A percentile compares a stretch with the other conserved stretches of the same genome.
phyloP scores from a whole-genome alignment of 2,113 vertebrate species.

The Elachura formosa region DNA sequence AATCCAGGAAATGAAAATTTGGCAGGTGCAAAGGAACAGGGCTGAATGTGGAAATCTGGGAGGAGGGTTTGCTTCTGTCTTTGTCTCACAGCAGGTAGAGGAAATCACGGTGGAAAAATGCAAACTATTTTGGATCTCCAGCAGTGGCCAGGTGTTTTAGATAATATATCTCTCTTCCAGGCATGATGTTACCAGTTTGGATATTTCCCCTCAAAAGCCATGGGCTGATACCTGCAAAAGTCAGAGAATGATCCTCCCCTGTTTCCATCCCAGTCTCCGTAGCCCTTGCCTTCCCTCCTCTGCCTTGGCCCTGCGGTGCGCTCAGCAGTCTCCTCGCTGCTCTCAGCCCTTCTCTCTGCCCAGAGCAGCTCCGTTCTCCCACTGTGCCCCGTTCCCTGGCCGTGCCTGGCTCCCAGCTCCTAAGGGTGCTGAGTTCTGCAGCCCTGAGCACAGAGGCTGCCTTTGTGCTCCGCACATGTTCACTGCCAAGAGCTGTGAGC shows the following conservation, averaged over 20 bases:
- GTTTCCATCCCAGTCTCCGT: not conserved
- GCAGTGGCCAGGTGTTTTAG: not conserved
- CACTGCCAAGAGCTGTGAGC: not conserved
- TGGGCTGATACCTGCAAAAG: not conserved
- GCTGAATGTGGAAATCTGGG: not conserved
- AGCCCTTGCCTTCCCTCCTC: not conserved
- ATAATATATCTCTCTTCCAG: not conserved
- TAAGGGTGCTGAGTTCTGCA: not conserved
- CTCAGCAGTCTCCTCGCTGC: fast-evolving
- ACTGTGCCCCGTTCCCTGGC: not conserved
- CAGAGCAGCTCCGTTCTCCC: not conserved
- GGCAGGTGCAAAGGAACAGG: not conserved
- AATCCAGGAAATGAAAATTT: not conserved
- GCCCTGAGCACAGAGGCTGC: not conserved
- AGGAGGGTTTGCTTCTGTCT: not conserved
- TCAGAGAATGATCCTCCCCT: not conserved
- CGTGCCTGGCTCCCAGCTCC: conserved; percentile 10
- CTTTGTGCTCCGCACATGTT: conserved; percentile 4
- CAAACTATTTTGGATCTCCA: not conserved
- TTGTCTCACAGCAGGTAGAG: not conserved
- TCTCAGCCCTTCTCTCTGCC: not conserved
- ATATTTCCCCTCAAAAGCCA: not conserved
- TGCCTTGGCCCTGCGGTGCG: fast-evolving
- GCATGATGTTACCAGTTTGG: not conserved
- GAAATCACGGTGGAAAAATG: not conserved